Evolutionary conservation across 2,888 invertebrate species (phyloP), one percentile per base, ranked within the genome.

Genomic region (Leucoma salicis): DNA sequence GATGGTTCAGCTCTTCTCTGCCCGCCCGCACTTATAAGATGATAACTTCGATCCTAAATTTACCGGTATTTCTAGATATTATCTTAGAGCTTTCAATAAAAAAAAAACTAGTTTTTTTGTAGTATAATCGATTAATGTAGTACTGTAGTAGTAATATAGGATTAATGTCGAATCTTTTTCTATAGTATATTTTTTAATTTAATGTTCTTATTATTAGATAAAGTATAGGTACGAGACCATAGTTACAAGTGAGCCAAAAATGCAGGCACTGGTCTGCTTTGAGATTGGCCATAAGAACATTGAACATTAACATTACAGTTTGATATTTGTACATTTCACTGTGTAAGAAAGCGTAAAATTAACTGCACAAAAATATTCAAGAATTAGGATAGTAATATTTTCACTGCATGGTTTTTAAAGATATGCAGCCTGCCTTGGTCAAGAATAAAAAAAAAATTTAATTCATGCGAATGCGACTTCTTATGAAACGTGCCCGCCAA

Each of bases 191-290:
- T n/a, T n/a, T n/a, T n/a, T n/a, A n/a, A n/a, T n/a, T n/a, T n/a
- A n/a, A n/a, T n/a, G n/a, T n/a, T n/a, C n/a, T n/a, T n/a, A n/a
- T n/a, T n/a, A n/a, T n/a, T n/a, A n/a, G n/a, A n/a, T n/a, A n/a
- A n/a, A n/a, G n/a, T n/a, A n/a, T n/a, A n/a, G n/a, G n/a, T n/a
- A n/a, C n/a, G n/a, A n/a, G n/a, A n/a, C n/a, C n/a, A 55, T 60
- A 63, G 44, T 62, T 53, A 49, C 51, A 45, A 34, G 37, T 46
- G 55, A 53, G 61, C 67, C 67, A 57, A 53, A 31, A 35, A 31
- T 41, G n/a, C n/a, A n/a, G 39, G 42, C 54, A 54, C 48, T 42
- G 48, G 48, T 47, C 36, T 39, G 14, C 28, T 51, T 46, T 34
- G 12, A 42, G 25, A 39, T 39, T 34, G 16, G 15, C 31, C 11